phyloP scores from a whole-genome alignment of 2,888 invertebrate genomes.

The Amphipoea lucens region DNA sequence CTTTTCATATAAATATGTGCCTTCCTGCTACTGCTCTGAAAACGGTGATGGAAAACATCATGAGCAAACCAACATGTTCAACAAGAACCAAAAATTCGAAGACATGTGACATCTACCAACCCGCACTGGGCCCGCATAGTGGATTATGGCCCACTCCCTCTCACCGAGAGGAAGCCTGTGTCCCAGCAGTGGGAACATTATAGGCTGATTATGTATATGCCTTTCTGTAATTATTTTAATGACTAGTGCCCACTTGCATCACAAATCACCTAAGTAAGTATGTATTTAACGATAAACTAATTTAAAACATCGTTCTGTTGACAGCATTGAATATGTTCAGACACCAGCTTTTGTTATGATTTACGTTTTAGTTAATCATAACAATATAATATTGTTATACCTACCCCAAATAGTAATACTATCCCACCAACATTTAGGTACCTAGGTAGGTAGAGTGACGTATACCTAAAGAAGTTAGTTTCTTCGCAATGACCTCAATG shows the following conservation, averaged over 20 bases:
- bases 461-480: conserved; percentile 2
- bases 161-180: neutral
- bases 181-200: neutral
- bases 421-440: neutral
- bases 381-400: too few relatives aligned
- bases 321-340: neutral
- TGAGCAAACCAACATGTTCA: neutral
- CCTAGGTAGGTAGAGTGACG: neutral
- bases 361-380: neutral
- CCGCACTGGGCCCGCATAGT: neutral
- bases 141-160: too few relatives aligned
- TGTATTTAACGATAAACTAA: neutral
- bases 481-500: conserved; percentile 19
- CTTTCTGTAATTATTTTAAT: neutral
- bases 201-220: neutral
- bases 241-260: neutral
- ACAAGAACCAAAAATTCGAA: neutral
- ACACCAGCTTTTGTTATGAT: neutral
- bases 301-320: neutral
- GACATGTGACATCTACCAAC: neutral
- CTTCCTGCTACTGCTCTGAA: neutral
- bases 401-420: neutral
- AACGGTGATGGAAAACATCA: neutral
- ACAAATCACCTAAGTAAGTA: neutral
- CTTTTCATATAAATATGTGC: neutral